phyloP scores from a whole-genome alignment of 2,888 invertebrate genomes.

The Poecilobothrus nobilitatus region DNA sequence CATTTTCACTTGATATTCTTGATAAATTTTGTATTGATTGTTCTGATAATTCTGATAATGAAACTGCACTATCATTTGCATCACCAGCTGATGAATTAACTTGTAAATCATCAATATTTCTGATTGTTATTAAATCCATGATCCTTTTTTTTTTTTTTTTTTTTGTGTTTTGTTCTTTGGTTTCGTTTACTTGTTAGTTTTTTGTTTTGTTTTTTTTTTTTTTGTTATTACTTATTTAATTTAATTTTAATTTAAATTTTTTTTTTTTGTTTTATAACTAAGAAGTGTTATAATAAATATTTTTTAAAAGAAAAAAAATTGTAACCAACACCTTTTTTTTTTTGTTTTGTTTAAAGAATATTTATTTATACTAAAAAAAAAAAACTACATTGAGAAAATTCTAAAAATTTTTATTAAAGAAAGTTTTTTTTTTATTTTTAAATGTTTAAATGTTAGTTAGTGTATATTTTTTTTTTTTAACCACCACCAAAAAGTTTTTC shows the following conservation, averaged over 20 bases:
- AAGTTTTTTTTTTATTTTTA: too few relatives aligned
- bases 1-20: not conserved
- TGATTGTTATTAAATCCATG: not conserved
- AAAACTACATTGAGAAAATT: not conserved
- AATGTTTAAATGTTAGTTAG: too few relatives aligned
- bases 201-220: too few relatives aligned
- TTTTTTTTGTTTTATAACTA: too few relatives aligned
- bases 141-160: not conserved
- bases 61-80: conserved; percentile 6
- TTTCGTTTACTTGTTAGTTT: not conserved
- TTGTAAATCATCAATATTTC: not conserved
- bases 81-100: not conserved
- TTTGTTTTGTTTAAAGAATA: not conserved
- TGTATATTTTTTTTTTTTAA: too few relatives aligned
- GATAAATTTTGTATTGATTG: not conserved
- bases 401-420: too few relatives aligned
- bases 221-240: too few relatives aligned
- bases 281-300: too few relatives aligned
- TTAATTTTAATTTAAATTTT: too few relatives aligned
- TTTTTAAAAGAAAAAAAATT: not conserved
- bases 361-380: not conserved
- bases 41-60: conserved; percentile 5
- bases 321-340: not conserved
- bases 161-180: not conserved
- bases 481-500: too few relatives aligned